phyloP scores from a whole-genome alignment of 2,113 vertebrate species.

The Muntiacus reevesi region DNA sequence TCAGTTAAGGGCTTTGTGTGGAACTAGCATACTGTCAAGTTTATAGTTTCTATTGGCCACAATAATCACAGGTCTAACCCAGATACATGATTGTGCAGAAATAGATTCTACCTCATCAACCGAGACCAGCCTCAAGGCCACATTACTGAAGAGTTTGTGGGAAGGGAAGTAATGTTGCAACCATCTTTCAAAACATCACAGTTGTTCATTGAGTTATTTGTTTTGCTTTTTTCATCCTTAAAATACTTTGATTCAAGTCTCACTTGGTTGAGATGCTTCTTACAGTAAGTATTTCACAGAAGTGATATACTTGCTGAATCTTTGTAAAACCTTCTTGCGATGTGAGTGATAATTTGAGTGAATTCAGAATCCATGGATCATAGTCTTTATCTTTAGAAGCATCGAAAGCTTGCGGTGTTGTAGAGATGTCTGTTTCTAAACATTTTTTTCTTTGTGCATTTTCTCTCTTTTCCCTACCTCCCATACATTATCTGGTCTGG shows the following conservation, averaged over 20 bases:
- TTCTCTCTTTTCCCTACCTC: not conserved
- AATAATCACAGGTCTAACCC: not conserved
- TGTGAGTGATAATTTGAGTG: not conserved
- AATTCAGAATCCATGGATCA: not conserved
- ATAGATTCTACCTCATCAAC: not conserved
- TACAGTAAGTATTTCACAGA: not conserved
- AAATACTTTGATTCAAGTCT: not conserved
- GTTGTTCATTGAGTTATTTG: not conserved
- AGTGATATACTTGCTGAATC: not conserved
- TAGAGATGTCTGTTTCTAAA: not conserved
- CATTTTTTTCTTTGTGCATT: not conserved
- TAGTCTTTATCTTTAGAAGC: not conserved
- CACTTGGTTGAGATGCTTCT: not conserved
- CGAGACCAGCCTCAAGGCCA: not conserved
- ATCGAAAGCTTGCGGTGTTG: not conserved
- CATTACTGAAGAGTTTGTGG: not conserved
- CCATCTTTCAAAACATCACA: not conserved
- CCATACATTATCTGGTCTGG: not conserved
- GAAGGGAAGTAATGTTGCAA: not conserved
- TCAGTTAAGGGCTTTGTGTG: not conserved
- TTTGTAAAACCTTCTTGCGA: not conserved
- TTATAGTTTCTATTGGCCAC: not conserved
- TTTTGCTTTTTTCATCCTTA: not conserved
- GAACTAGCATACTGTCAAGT: not conserved
- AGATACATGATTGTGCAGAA: not conserved